Evolutionary conservation across 1,140 invertebrate species (phyloP).

Genomic region (Rhyacophila brunnea): DNA sequence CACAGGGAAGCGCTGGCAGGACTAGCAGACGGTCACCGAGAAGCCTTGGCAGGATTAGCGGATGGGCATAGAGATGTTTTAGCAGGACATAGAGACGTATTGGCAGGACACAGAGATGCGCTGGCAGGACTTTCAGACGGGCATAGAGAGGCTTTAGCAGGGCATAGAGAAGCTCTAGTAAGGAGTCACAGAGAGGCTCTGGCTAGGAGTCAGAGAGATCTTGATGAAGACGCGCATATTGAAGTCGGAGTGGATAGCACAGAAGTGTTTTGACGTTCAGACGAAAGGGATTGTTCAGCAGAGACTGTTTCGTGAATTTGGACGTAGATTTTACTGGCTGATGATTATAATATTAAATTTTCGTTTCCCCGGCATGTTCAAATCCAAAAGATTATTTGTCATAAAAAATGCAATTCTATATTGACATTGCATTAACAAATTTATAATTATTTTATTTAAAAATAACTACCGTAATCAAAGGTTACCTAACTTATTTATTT

Average conservation of each 20-base stretch:
- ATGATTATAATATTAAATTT: no score
- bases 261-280: constrained; percentile 30
- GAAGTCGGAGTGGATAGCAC: constrained; percentile 28
- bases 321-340: neutral
- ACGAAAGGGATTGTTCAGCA: no score
- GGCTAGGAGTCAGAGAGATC: constrained; percentile 10
- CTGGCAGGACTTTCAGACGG: constrained; percentile 15
- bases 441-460: no score
- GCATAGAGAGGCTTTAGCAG: constrained; percentile 21
- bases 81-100: constrained; percentile 14
- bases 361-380: no score
- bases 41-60: constrained; percentile 15
- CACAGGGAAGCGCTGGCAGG: constrained; percentile 28
- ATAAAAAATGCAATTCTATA: no score
- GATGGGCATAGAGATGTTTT: constrained; percentile 25
- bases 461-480: no score
- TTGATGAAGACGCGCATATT: constrained; percentile 24
- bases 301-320: no score
- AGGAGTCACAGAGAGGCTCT: constrained; percentile 23
- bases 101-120: constrained; percentile 25
- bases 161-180: constrained; percentile 14
- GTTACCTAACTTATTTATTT: no score
- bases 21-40: constrained; percentile 22
- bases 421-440: no score
- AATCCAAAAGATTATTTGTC: no score